Evolutionary conservation across 2,888 invertebrate genomes (phyloP).

Genomic region (Margaritifera margaritifera): DNA sequence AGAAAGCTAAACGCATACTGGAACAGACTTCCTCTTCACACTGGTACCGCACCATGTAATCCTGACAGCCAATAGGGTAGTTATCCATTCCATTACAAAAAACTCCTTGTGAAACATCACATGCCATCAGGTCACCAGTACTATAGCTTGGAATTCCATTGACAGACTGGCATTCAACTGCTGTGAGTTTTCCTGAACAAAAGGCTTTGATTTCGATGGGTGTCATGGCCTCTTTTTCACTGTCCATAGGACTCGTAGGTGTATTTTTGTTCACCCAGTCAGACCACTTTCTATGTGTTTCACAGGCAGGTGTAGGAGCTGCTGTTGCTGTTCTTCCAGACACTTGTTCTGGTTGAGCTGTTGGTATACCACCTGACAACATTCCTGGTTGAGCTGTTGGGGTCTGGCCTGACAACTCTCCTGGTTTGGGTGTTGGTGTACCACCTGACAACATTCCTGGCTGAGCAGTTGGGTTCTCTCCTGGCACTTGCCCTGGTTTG

Average conservation of each 20-base stretch:
- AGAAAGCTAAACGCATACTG: constrained; percentile 23
- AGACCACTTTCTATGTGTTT: constrained; percentile 42
- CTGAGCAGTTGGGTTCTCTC: constrained; percentile 4
- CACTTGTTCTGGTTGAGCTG: constrained; percentile 7
- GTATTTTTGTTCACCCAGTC: constrained; percentile 53
- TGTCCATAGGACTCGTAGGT: constrained; percentile 30
- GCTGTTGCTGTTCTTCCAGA: constrained; percentile 1
- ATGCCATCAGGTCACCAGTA: constrained; percentile 51
- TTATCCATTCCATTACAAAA: constrained; percentile 75
- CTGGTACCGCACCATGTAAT: constrained; percentile 66
- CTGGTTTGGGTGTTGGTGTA: constrained; percentile 5
- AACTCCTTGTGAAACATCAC: constrained; percentile 81
- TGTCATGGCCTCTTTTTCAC: constrained; percentile 50
- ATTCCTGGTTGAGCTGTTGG: constrained; percentile 2
- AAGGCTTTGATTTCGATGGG: constrained; percentile 30
- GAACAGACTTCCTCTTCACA: constrained; percentile 33
- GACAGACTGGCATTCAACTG: constrained; percentile 55
- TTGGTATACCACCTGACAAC: constrained; percentile 10
- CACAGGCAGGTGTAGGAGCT: constrained; percentile 13
- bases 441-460: neutral
- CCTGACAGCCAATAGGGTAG: constrained; percentile 55
- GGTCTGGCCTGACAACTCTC: neutral
- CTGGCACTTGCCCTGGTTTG: constrained; percentile 1
- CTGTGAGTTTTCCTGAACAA: constrained; percentile 37
- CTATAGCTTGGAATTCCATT: constrained; percentile 38